Conservation (phyloP, 2,113 vertebrate species). For the Colaptes auratus region DNA sequence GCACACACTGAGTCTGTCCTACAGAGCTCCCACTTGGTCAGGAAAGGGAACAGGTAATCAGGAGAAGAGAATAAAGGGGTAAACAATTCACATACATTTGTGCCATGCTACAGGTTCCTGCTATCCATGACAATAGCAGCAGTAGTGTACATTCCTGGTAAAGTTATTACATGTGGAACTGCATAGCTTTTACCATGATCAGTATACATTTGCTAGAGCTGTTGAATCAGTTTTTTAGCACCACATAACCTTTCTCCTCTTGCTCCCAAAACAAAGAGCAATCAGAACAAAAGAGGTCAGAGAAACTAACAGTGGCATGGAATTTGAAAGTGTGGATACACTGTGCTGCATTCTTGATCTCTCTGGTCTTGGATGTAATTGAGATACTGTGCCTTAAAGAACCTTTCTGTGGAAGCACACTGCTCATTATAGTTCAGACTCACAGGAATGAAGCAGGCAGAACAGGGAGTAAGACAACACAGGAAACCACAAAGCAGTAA, state of each 20-base stretch:
- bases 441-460: not conserved
- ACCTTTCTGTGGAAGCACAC: not conserved
- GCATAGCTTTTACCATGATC: not conserved
- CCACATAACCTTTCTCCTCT: not conserved
- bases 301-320: not conserved
- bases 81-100: not conserved
- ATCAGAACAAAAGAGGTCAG: not conserved
- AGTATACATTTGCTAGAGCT: not conserved
- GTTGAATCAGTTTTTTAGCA: not conserved
- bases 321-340: no score
- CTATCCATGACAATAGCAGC: not conserved
- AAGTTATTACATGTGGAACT: rapidly evolving
- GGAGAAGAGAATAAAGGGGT: not conserved
- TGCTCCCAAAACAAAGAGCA: not conserved
- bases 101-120: not conserved
- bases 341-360: not conserved
- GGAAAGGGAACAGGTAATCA: not conserved
- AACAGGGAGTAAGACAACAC: not conserved
- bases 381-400: not conserved
- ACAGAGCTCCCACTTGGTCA: not conserved
- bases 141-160: not conserved
- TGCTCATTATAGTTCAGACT: not conserved
- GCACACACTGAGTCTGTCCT: not conserved
- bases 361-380: not conserved
- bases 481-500: not conserved